phyloP scores from a whole-genome alignment of 2,888 invertebrate genomes.

The Apamea crenata region DNA sequence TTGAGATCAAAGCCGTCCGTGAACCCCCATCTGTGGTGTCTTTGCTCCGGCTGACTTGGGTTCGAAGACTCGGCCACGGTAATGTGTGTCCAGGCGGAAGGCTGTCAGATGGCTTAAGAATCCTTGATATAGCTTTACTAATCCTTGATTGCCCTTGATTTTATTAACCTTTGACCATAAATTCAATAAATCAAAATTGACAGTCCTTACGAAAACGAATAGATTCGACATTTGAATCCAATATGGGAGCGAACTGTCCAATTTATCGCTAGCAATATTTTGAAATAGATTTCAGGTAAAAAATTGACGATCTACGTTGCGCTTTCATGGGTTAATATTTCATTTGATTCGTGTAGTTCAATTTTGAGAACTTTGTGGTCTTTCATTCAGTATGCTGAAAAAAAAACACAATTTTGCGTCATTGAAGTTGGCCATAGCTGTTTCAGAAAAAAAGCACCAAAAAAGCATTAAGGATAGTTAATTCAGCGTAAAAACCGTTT shows the following conservation, averaged over 20 bases:
- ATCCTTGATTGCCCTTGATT: no score
- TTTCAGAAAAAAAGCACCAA: neutral
- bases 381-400: neutral
- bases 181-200: conserved; percentile 2
- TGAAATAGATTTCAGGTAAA: conserved; percentile 40
- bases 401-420: neutral
- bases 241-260: neutral
- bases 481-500: no score
- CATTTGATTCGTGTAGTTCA: conserved; percentile 27
- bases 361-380: neutral
- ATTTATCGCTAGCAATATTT: conserved; percentile 36
- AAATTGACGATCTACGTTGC: conserved; percentile 9
- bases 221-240: conserved; percentile 9
- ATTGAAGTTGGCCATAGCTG: neutral
- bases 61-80: no score
- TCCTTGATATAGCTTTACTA: neutral
- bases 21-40: no score
- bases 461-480: neutral
- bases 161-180: no score
- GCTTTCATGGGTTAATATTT: conserved; percentile 21
- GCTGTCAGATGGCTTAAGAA: no score
- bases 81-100: no score
- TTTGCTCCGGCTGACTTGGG: no score
- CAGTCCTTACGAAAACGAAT: conserved; percentile 6
- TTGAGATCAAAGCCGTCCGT: no score